These are phyloP conservation scores for Euzophera pinguis DNA, from an alignment of 2,888 invertebrate genomes.

Conservation along the genomic window DNA sequence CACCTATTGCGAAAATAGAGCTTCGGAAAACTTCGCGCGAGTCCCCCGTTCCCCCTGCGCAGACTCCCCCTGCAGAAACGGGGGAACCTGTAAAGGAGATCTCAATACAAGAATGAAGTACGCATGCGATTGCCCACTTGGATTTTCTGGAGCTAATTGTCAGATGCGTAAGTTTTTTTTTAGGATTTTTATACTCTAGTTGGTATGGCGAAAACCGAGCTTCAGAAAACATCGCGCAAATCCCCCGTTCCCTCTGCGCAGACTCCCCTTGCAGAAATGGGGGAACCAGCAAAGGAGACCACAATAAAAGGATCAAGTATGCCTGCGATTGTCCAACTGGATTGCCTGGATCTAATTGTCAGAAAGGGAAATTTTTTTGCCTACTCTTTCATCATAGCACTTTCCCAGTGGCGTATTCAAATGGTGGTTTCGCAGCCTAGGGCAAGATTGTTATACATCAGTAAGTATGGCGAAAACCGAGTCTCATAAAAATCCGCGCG, in stretches of 20 bases:
- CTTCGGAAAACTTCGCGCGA: conserved; percentile 32
- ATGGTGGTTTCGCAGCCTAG: no score
- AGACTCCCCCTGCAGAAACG: conserved; percentile 87
- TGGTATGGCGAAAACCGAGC: background rate
- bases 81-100: conserved; percentile 85
- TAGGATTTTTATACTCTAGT: no score
- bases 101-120: conserved; percentile 61
- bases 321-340: no score
- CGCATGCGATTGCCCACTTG: conserved; percentile 89
- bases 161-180: conserved; percentile 83
- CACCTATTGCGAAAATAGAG: conserved; percentile 55
- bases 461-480: conserved; percentile 64
- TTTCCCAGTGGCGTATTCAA: no score
- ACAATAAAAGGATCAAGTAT: no score
- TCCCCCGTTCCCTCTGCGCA: conserved; percentile 19
- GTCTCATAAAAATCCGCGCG: conserved; percentile 30
- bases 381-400: no score
- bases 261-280: background rate
- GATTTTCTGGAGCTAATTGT: conserved; percentile 88
- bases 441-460: no score
- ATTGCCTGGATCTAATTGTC: no score
- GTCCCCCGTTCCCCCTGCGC: conserved; percentile 74
- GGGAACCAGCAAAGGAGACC: background rate
- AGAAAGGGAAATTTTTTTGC: no score
- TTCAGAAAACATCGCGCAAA: background rate